Percentiles rank a stretch among this genome's conserved stretches.
phyloP scores from a whole-genome alignment of 2,797 vertebrate genomes.

The Pseudochaenichthys georgianus region DNA sequence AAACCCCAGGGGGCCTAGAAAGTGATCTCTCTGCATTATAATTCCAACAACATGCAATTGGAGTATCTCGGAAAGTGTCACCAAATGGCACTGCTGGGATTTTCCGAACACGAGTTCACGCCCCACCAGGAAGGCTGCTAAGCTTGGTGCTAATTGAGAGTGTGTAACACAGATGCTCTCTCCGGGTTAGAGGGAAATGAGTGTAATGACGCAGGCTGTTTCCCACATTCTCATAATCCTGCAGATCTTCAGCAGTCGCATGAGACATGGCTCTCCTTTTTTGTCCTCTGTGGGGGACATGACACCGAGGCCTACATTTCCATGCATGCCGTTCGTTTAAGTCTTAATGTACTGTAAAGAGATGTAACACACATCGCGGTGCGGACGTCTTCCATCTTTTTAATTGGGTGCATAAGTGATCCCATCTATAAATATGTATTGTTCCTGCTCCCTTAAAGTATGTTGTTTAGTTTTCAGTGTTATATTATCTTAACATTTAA shows the following conservation, averaged over 20 bases:
- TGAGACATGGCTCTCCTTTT: too few species aligned
- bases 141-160: constrained; percentile 70
- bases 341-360: too few species aligned
- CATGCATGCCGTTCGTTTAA: too few species aligned
- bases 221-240: constrained; percentile 54
- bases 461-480: too few species aligned
- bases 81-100: constrained; percentile 64
- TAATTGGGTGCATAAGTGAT: too few species aligned
- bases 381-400: too few species aligned
- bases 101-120: constrained; percentile 57
- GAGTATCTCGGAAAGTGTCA: constrained; percentile 59
- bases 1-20: constrained; percentile 42
- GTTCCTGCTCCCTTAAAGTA: too few species aligned
- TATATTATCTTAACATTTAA: too few species aligned
- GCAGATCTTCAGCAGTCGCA: not conserved
- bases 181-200: constrained; percentile 37
- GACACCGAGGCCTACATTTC: too few species aligned
- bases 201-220: constrained; percentile 51
- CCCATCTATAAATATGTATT: too few species aligned
- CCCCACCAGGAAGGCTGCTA: constrained; percentile 54
- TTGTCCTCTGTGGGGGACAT: too few species aligned
- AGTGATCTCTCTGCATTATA: constrained; percentile 40
- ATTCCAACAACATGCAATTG: constrained; percentile 43
- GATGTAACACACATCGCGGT: too few species aligned
- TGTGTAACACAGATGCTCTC: constrained; percentile 69